Evolutionary conservation across 2,113 vertebrate species (phyloP).

Genomic region (Megaptera novaeangliae): DNA sequence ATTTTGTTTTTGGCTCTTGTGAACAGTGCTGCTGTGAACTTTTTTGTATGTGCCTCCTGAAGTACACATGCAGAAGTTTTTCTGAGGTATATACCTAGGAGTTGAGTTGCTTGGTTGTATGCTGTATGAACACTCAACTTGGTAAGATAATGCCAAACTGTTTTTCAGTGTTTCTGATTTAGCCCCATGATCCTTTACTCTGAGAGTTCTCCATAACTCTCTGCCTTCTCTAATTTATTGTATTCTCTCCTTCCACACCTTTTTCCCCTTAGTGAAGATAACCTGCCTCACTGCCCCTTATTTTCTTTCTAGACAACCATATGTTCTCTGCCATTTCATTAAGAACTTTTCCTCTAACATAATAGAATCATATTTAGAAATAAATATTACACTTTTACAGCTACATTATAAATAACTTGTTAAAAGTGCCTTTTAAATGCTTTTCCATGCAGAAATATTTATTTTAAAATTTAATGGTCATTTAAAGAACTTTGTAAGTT

Average conservation of each 20-base stretch:
- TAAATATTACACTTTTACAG: background rate
- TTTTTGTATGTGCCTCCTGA: background rate
- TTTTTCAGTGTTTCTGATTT: background rate
- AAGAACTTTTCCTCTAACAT: background rate
- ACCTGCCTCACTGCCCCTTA: background rate
- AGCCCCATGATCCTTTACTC: background rate
- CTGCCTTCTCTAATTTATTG: background rate
- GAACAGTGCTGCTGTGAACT: background rate
- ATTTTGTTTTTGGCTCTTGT: background rate
- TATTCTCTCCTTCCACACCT: background rate
- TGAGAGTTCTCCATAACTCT: conserved; percentile 1
- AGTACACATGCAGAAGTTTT: background rate
- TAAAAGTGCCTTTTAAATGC: background rate
- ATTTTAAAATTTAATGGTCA: background rate
- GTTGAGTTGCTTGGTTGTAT: background rate
- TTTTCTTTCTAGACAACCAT: background rate
- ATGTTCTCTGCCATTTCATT: background rate
- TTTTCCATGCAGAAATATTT: background rate
- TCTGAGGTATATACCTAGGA: background rate
- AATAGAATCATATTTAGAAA: background rate
- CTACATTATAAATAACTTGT: background rate
- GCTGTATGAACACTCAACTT: background rate
- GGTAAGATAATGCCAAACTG: background rate
- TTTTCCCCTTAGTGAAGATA: background rate
- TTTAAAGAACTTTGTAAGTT: background rate